Evolutionary conservation across 2,888 invertebrate genomes (phyloP), one percentile per base, ranked within the genome.

Genomic region (Diploptera punctata): DNA sequence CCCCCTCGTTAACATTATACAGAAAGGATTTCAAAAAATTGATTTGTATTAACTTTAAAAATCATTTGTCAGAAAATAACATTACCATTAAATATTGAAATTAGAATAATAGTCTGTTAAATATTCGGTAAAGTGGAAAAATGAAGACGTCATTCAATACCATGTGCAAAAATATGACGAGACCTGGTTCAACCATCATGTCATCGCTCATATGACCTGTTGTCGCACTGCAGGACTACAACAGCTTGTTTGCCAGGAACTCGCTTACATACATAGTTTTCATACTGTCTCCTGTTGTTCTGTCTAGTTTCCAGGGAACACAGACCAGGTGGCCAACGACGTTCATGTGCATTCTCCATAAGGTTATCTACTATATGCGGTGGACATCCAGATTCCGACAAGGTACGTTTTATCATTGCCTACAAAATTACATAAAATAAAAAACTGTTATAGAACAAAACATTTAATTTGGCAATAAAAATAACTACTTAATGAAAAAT

Each of bases 91-190:
- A 19, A 54, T 24, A n/a, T 26, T 57, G n/a, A 26, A n/a, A 57
- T 9, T 52, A 13, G 9, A 52, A 21, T 29, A n/a, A 57, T 1
- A 29, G 18, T 29, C 13, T 57, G 29, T 26, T 29, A 57, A 24
- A 29, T 57, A 29, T 18, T 57, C 26, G n/a, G 24, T 29, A 29
- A 18, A 68, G 68, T n/a, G 47, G 68, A 16, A 52, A 68, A 54
- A 29, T 38, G n/a, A 29, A 31, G 18, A 24, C 33, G 47, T 73
- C 67, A 73, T 83, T 94, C 94, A 78, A 98, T 96, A 75, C 98
- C 98, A 84, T 98, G 98, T 74, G 98, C 98, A 85, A 98, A 98
- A 80, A 98, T 98, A 98, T 97, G 68, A 98, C 97, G 76, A 98
- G 88, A 1, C 98, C 98, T 0, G 98, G 98, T 78, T 97, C 97